A percentile compares a stretch with the other conserved stretches of the same genome.
These are phyloP conservation scores for Mizuhopecten yessoensis DNA, from an alignment of 1,140 invertebrate species.

Conservation along the genomic window DNA sequence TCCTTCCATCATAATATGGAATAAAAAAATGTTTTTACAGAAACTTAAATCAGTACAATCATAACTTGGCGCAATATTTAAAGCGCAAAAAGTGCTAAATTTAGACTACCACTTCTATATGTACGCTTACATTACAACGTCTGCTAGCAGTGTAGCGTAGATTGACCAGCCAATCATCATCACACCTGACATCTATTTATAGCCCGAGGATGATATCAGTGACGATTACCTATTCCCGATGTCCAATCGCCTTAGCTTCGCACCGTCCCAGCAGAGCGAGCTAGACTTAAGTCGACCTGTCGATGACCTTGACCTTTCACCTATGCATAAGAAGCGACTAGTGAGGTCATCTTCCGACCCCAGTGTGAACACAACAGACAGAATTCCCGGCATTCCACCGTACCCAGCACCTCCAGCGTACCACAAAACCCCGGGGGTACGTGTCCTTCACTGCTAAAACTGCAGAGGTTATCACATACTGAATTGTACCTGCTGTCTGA, in stretches of 20 bases:
- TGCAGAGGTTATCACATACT: too few relatives aligned
- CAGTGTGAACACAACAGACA: constrained; percentile 89
- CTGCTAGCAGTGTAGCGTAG: too few relatives aligned
- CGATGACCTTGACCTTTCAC: constrained; percentile 76
- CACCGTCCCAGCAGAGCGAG: constrained; percentile 97
- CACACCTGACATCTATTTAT: constrained; percentile 61
- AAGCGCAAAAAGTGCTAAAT: too few relatives aligned
- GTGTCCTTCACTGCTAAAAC: neutral
- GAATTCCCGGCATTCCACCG: constrained; percentile 86
- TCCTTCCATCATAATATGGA: too few relatives aligned
- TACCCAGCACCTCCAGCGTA: constrained; percentile 87
- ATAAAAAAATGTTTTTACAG: too few relatives aligned
- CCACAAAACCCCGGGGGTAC: constrained; percentile 70
- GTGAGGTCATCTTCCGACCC: constrained; percentile 84
- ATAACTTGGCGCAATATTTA: too few relatives aligned
- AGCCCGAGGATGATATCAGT: constrained; percentile 85
- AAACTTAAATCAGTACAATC: too few relatives aligned
- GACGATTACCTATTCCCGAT: constrained; percentile 98
- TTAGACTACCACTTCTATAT: too few relatives aligned
- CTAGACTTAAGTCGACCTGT: constrained; percentile 86
- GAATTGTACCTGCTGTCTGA: too few relatives aligned
- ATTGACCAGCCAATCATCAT: too few relatives aligned
- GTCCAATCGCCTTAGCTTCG: constrained; percentile 97
- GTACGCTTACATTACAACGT: too few relatives aligned
- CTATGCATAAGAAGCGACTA: constrained; percentile 73